Conservation (phyloP, 2,113 vertebrate species). For the Baryphthengus martii region DNA sequence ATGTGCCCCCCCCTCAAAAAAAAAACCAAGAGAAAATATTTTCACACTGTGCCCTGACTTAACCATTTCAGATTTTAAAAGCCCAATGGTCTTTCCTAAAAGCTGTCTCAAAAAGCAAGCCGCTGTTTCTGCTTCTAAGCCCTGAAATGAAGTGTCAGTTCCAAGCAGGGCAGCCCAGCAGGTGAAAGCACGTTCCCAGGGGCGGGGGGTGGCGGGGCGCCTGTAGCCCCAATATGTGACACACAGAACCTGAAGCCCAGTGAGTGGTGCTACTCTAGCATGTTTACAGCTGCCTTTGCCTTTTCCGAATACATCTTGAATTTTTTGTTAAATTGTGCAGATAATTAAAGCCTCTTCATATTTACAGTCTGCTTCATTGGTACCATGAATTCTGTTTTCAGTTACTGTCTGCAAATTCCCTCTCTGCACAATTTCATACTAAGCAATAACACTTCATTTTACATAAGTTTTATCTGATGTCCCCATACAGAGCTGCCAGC, state of each 20-base stretch:
- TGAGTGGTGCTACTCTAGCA: background rate
- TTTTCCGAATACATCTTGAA: constrained; percentile 63
- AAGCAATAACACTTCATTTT: constrained; percentile 86
- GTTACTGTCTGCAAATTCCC: constrained; percentile 79
- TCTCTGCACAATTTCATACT: constrained; percentile 81
- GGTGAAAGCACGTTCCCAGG: background rate
- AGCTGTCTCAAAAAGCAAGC: background rate
- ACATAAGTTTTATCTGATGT: constrained; percentile 84
- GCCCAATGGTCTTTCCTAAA: background rate
- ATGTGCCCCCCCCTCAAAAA: accelerated
- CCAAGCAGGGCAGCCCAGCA: accelerated
- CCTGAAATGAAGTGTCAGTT: background rate
- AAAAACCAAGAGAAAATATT: background rate
- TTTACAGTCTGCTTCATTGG: constrained; percentile 77
- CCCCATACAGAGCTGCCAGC: constrained; percentile 95
- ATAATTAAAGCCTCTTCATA: constrained; percentile 80
- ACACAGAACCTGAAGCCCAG: background rate
- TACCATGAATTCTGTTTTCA: constrained; percentile 77
- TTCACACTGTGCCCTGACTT: background rate
- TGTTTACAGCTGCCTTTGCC: constrained; percentile 13
- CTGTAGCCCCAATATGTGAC: background rate
- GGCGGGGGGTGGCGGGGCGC: accelerated
- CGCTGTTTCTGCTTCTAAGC: background rate
- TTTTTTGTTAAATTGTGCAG: constrained; percentile 78
- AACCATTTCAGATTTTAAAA: background rate